Conservation (phyloP, 2,888 invertebrate genomes). For the Caenorhabditis macrosperma region DNA sequence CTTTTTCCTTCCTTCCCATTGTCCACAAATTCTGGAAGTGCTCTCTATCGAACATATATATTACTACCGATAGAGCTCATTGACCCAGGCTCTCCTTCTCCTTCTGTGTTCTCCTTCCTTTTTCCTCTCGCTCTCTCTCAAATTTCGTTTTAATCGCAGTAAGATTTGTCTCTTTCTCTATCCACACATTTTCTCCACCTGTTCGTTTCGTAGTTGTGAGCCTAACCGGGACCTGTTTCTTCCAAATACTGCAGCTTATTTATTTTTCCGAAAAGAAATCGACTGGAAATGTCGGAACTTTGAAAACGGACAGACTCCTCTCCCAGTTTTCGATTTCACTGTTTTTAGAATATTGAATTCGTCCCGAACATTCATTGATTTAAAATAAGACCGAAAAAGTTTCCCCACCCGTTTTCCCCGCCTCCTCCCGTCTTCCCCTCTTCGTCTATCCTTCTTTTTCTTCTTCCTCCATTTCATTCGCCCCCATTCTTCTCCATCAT, state of each 20-base stretch:
- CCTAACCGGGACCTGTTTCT: slow-evolving; percentile 35
- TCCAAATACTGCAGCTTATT: slow-evolving; percentile 39
- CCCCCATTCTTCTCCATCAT: slow-evolving; percentile 8
- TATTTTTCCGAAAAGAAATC: slow-evolving; percentile 23
- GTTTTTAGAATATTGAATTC: slow-evolving; percentile 27
- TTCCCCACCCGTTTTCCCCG: slow-evolving; percentile 1
- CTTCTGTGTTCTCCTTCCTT: slow-evolving; percentile 49
- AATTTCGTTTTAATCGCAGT: not conserved
- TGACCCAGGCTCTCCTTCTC: slow-evolving; percentile 43
- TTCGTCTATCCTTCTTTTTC: too few species aligned
- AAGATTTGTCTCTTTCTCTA: slow-evolving; percentile 3
- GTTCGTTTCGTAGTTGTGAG: slow-evolving; percentile 50
- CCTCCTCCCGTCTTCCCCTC: too few species aligned
- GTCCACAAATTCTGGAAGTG: slow-evolving; percentile 6
- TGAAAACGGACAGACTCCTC: not conserved
- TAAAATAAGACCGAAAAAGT: not conserved
- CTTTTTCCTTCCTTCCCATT: slow-evolving; percentile 15
- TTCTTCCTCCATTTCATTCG: slow-evolving; percentile 1
- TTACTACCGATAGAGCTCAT: slow-evolving; percentile 11
- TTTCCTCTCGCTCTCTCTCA: not conserved
- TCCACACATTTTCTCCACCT: slow-evolving; percentile 8
- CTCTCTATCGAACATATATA: slow-evolving; percentile 3
- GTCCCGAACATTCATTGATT: slow-evolving; percentile 5
- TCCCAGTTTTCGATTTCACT: slow-evolving; percentile 5
- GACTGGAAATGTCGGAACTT: slow-evolving; percentile 12